A percentile compares a stretch with the other conserved stretches of the same genome.
Conservation (phyloP, 2,888 invertebrate species). For the Leptothorax acervorum region DNA sequence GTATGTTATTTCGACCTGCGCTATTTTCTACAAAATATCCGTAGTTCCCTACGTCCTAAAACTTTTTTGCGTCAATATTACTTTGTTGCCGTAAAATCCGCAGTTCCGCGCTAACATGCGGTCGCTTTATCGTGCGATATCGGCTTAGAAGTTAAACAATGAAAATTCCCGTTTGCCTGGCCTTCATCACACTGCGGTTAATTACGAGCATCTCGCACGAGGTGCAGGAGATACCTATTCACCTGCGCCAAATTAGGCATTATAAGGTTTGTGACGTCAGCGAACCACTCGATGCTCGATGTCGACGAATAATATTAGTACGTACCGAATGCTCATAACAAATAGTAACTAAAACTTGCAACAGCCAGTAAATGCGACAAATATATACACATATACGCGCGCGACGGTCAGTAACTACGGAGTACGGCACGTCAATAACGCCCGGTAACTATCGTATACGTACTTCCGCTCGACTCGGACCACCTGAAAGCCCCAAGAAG, state of each 20-base stretch:
- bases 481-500: constrained; percentile 68
- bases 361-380: constrained; percentile 52
- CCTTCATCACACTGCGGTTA: background rate
- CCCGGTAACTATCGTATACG: constrained; percentile 63
- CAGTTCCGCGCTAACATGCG: background rate
- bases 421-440: constrained; percentile 67
- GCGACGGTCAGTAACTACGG: constrained; percentile 58
- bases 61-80: background rate
- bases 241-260: constrained; percentile 14
- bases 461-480: constrained; percentile 42
- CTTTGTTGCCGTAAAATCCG: background rate
- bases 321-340: background rate
- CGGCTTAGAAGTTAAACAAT: constrained; percentile 13
- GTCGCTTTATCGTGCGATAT: background rate
- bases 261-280: constrained; percentile 34
- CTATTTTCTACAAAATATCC: background rate
- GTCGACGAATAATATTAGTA: constrained; percentile 17
- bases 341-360: constrained; percentile 59
- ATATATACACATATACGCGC: background rate
- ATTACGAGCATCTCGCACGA: background rate
- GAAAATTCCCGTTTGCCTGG: background rate
- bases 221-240: background rate
- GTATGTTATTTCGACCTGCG: background rate
- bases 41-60: background rate
- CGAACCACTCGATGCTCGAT: background rate